Percentiles rank a stretch among this genome's conserved stretches.
Evolutionary conservation across 2,888 invertebrate genomes (phyloP).

Genomic region (Sarcophaga variegata): DNA sequence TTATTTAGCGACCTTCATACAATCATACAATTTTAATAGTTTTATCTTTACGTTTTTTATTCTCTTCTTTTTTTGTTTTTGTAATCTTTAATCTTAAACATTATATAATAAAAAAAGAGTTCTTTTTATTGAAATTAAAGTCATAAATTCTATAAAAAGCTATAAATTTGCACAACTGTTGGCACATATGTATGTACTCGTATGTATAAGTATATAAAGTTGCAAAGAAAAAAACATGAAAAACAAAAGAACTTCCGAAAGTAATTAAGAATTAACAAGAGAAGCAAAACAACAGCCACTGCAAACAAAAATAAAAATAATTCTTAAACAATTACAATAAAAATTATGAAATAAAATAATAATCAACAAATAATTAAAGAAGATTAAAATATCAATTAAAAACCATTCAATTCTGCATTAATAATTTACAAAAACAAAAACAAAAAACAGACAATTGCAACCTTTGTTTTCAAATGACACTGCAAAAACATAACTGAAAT

Average conservation of each 20-base stretch:
- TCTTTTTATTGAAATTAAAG: slow-evolving; percentile 32
- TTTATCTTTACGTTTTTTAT: slow-evolving; percentile 16
- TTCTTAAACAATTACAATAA: neutral
- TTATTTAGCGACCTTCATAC: neutral
- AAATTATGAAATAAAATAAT: neutral
- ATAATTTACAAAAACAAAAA: neutral
- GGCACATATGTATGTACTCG: neutral
- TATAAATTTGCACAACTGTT: slow-evolving; percentile 1
- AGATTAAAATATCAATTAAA: slow-evolving; percentile 12
- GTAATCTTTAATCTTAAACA: slow-evolving; percentile 8
- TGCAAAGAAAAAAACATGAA: neutral
- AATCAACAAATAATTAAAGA: neutral
- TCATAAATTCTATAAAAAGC: slow-evolving; percentile 27
- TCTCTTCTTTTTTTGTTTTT: slow-evolving; percentile 8
- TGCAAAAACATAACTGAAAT: neutral
- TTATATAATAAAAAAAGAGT: slow-evolving; percentile 35
- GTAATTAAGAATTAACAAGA: slow-evolving; percentile 35
- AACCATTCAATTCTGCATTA: neutral
- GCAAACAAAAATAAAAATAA: neutral
- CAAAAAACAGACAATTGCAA: neutral
- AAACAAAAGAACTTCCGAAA: slow-evolving; percentile 56
- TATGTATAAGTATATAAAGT: neutral
- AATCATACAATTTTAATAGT: slow-evolving; percentile 50
- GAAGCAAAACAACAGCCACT: neutral
- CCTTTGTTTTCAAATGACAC: neutral